Evolutionary conservation across 2,888 invertebrate species (phyloP).

Genomic region (Cordilura impudica): DNA sequence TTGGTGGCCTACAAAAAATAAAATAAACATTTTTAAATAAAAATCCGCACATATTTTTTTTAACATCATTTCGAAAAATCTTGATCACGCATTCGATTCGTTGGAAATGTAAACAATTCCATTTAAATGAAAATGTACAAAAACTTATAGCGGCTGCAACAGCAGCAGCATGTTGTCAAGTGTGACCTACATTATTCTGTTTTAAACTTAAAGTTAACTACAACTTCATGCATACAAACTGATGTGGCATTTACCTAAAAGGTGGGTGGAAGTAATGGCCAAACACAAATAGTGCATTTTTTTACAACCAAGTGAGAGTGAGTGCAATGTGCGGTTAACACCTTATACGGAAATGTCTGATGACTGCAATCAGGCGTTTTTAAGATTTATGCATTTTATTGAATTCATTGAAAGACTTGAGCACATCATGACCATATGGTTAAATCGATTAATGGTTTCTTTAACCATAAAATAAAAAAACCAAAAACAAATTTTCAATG

Average conservation of each 20-base stretch:
- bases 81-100: constrained; percentile 60
- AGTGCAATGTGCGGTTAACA: constrained; percentile 43
- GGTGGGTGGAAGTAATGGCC: constrained; percentile 50
- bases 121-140: constrained; percentile 40
- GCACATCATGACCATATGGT: constrained; percentile 45
- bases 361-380: not conserved
- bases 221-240: not conserved
- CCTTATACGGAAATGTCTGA: constrained; percentile 59
- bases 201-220: constrained; percentile 30
- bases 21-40: constrained; percentile 22
- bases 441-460: constrained; percentile 41
- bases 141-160: constrained; percentile 10
- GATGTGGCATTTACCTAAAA: constrained; percentile 11
- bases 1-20: constrained; percentile 49
- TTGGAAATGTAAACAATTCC: constrained; percentile 59
- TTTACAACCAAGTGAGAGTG: constrained; percentile 49
- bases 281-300: not conserved
- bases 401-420: constrained; percentile 41
- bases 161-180: constrained; percentile 47
- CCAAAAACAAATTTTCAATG: constrained; percentile 36
- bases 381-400: constrained; percentile 57
- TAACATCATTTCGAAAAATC: constrained; percentile 53
- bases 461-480: constrained; percentile 11
- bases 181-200: constrained; percentile 62
- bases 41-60: constrained; percentile 30